Evolutionary conservation across 2,888 invertebrate species (phyloP), one percentile per base, ranked within the genome.

Genomic region (Ichneumoninae sp.): DNA sequence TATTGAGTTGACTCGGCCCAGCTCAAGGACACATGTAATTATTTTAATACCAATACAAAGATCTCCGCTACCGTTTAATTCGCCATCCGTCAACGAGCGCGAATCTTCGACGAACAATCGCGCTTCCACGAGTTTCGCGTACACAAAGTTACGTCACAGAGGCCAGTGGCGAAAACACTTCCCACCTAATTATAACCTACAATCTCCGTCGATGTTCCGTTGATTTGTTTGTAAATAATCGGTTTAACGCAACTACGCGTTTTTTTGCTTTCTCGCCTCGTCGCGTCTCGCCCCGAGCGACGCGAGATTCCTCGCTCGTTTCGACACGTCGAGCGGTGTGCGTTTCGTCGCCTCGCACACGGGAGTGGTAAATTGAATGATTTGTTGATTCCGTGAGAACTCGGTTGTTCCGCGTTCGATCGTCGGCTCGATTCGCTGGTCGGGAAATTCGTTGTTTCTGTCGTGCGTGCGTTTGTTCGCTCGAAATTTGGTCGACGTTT

Each of bases 1-100:
- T 66, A 65, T 76, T 65, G 40, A 70, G 74, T 85, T 85, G 75
- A 83, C 66, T 84, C 80, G 82, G 74, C 80, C 77, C 82, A 80
- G 52, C 76, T 83, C 86, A 87, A 85, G 86, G 87, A 87, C 87
- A 85, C 57, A 87, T 80, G 86, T 87, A 87, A 87, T 87, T 87
- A 87, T 81, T 81, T 77, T 30, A 19, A 36, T 52, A 83, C 76
- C 13, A 16, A 63, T 33, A n/a, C 1, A 16, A 63, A 26, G 26
- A 30, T n/a, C 50, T 54, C 6, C 52, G n/a, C 13, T 68, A 73
- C 13, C 63, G 68, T 66, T 40, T 26, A 52, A 36, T n/a, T 65
- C 2, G 40, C 22, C 5, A 26, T 3, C n/a, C 63, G 16, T 57
- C 7, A 19, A 33, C 10, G 26, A 44, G 16, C 30, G 5, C n/a